phyloP scores from a whole-genome alignment of 2,113 vertebrate species.

The Tragelaphus scriptus region DNA sequence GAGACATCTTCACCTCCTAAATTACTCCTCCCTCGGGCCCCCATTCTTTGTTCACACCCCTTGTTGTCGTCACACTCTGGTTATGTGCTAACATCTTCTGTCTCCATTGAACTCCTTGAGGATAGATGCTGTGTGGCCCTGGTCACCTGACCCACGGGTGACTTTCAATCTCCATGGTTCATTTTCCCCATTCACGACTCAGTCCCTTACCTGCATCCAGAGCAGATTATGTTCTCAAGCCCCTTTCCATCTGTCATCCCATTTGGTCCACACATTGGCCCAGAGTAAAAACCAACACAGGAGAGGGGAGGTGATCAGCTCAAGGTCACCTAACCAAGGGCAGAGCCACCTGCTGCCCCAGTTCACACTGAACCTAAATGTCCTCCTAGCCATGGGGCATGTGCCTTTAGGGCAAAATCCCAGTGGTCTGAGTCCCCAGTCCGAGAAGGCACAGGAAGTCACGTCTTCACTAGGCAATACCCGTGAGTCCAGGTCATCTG shows the following conservation, averaged over 20 bases:
- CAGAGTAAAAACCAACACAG: not conserved
- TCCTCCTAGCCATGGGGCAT: not conserved
- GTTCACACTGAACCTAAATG: not conserved
- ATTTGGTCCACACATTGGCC: not conserved
- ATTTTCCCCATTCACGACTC: not conserved
- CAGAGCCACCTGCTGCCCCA: not conserved
- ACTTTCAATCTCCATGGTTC: not conserved
- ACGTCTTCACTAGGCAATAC: not conserved
- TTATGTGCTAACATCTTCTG: too few species aligned
- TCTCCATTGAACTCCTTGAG: not conserved
- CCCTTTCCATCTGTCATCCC: not conserved
- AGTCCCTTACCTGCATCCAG: not conserved
- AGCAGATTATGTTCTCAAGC: not conserved
- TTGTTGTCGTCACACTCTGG: not conserved
- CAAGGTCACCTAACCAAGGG: not conserved
- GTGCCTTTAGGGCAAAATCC: not conserved
- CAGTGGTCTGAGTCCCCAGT: not conserved
- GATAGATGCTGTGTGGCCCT: fast-evolving
- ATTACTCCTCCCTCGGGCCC: not conserved
- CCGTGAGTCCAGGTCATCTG: not conserved
- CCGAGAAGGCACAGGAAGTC: not conserved
- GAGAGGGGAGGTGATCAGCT: not conserved
- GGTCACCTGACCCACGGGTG: not conserved
- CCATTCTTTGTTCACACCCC: not conserved
- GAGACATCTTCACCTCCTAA: not conserved